Percentiles rank a stretch among this genome's conserved stretches.
phyloP scores from a whole-genome alignment of 1,140 invertebrate species.

The Pristionchus pacificus region DNA sequence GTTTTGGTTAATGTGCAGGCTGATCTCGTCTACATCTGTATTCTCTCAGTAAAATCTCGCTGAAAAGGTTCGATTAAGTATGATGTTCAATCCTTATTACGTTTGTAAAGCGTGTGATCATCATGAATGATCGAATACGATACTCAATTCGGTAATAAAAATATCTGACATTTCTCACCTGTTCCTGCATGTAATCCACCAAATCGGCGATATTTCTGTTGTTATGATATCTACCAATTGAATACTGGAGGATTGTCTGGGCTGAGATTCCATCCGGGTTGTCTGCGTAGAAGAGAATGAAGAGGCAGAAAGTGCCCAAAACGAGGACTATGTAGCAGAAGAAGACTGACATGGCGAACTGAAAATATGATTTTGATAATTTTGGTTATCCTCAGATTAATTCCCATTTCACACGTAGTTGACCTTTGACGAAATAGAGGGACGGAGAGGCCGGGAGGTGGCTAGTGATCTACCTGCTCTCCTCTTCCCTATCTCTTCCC shows the following conservation, averaged over 20 bases:
- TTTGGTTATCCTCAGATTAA: no score
- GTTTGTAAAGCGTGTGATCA: slow-evolving; percentile 12
- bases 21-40: slow-evolving; percentile 28
- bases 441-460: no score
- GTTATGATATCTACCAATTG: slow-evolving; percentile 44
- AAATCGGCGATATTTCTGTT: slow-evolving; percentile 51
- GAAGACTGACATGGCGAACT: slow-evolving; percentile 51
- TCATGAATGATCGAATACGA: slow-evolving; percentile 15
- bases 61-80: slow-evolving; percentile 13
- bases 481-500: background rate
- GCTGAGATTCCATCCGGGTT: slow-evolving; percentile 45
- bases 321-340: slow-evolving; percentile 49
- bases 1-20: slow-evolving; percentile 27
- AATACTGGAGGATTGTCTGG: slow-evolving; percentile 42
- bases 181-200: slow-evolving; percentile 54
- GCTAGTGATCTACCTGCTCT: no score
- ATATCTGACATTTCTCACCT: slow-evolving; percentile 28
- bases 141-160: slow-evolving; percentile 2
- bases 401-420: no score
- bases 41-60: slow-evolving; percentile 18
- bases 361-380: slow-evolving; percentile 30
- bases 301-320: slow-evolving; percentile 44
- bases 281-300: slow-evolving; percentile 56
- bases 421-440: no score
- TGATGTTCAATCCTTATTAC: slow-evolving; percentile 1